phyloP scores from a whole-genome alignment of 2,888 invertebrate genomes.

The Synanthedon vespiformis region DNA sequence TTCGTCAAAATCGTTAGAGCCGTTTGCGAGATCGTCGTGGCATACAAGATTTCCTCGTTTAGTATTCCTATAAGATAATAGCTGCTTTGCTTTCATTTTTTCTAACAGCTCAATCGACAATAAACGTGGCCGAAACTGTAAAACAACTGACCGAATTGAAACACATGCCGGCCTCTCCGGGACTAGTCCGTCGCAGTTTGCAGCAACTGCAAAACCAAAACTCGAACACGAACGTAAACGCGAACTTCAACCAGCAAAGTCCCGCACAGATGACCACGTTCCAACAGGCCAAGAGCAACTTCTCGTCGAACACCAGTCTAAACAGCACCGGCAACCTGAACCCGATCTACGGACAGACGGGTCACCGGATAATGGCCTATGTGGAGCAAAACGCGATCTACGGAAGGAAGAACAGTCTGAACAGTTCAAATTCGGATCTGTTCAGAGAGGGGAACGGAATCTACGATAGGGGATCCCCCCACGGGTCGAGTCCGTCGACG shows the following conservation, averaged over 20 bases:
- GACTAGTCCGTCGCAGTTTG: slow-evolving; percentile 72
- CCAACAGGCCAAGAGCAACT: slow-evolving; percentile 54
- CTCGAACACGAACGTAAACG: slow-evolving; percentile 12
- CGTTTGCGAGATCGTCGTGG: no score
- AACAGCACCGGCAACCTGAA: slow-evolving; percentile 55
- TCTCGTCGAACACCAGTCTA: slow-evolving; percentile 41
- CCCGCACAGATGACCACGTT: slow-evolving; percentile 35
- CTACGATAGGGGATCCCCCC: slow-evolving; percentile 37
- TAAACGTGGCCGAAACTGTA: slow-evolving; percentile 87
- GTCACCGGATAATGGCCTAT: slow-evolving; percentile 51
- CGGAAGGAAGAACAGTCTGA: slow-evolving; percentile 56
- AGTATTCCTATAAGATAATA: no score
- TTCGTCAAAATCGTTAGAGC: no score
- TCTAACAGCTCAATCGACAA: slow-evolving; percentile 38
- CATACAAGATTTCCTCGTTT: no score
- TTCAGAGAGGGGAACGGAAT: slow-evolving; percentile 32
- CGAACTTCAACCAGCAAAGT: slow-evolving; percentile 15
- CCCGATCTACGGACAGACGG: slow-evolving; percentile 62
- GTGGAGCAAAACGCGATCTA: slow-evolving; percentile 48
- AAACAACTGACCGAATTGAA: slow-evolving; percentile 86
- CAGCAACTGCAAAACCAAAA: slow-evolving; percentile 38
- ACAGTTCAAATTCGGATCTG: slow-evolving; percentile 45
- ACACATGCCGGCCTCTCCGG: slow-evolving; percentile 89
- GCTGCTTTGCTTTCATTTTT: no score
- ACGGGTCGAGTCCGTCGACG: slow-evolving; percentile 52